phyloP scores from a whole-genome alignment of 2,888 invertebrate genomes.

The Sarcophaga carnaria region DNA sequence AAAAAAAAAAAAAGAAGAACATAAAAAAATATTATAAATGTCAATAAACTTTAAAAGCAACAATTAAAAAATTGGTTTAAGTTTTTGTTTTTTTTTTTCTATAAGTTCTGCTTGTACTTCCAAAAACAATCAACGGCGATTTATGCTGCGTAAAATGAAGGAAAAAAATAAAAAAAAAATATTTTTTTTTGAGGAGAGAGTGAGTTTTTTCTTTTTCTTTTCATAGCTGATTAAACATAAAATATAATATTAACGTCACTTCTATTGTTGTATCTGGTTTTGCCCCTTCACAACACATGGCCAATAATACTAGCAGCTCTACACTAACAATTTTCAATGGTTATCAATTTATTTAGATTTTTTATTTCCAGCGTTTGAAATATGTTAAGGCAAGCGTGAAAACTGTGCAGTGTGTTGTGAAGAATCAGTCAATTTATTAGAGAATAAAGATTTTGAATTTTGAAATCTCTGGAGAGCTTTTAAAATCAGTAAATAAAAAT shows the following conservation, averaged over 20 bases:
- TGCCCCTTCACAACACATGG: not conserved
- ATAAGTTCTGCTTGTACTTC: too few species aligned
- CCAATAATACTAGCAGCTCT: not conserved
- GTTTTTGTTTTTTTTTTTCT: slow-evolving; percentile 1
- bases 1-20: not conserved
- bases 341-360: not conserved
- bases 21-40: not conserved
- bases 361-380: not conserved
- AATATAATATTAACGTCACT: too few species aligned
- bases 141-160: too few species aligned
- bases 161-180: too few species aligned
- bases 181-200: too few species aligned
- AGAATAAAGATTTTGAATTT: not conserved
- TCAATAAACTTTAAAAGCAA: slow-evolving; percentile 49
- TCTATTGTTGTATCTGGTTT: not conserved
- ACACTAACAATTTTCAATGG: not conserved
- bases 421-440: not conserved
- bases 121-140: too few species aligned
- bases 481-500: not conserved
- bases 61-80: not conserved
- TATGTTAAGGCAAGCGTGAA: slow-evolving; percentile 18
- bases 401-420: not conserved
- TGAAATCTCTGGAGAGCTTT: slow-evolving; percentile 11
- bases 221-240: too few species aligned
- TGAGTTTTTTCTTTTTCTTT: too few species aligned